phyloP scores from a whole-genome alignment of 2,113 vertebrate species.

The Rhinopomastus cyanomelas region DNA sequence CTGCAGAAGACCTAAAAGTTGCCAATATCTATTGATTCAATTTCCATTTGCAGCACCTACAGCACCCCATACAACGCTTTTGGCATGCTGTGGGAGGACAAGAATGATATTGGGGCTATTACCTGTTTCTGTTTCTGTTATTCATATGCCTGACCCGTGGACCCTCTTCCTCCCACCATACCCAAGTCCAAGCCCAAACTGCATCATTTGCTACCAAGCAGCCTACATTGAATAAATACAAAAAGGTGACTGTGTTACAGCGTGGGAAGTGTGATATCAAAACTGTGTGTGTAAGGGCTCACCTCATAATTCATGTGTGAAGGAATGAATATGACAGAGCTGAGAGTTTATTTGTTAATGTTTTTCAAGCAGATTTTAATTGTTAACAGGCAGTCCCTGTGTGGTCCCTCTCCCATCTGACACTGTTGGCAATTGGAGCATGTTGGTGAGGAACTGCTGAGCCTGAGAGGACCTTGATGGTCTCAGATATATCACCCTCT shows the following conservation, averaged over 20 bases:
- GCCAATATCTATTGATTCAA: not conserved
- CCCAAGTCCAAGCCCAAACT: not conserved
- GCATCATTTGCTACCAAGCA: not conserved
- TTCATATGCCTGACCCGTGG: not conserved
- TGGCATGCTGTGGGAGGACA: not conserved
- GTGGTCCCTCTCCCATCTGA: conserved; percentile 56
- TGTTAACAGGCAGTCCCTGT: conserved; percentile 55
- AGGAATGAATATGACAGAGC: conserved; percentile 10
- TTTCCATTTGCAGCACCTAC: not conserved
- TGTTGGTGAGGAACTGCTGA: not conserved
- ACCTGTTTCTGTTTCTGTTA: not conserved
- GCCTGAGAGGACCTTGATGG: not conserved
- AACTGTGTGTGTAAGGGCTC: not conserved
- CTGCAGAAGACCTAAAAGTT: not conserved
- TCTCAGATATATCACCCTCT: not conserved
- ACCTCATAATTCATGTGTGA: conserved; percentile 46
- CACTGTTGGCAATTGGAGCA: not conserved
- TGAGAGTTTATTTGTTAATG: conserved; percentile 46
- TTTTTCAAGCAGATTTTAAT: conserved; percentile 51
- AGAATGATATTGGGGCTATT: not conserved
- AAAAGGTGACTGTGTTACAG: not conserved
- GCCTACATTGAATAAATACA: not conserved
- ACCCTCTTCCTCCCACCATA: not conserved
- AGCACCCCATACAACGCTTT: not conserved
- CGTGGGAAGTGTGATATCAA: conserved; percentile 35